Percentiles rank a stretch among this genome's conserved stretches.
Evolutionary conservation across 2,113 vertebrate species (phyloP).

Genomic region (Xenopus tropicalis): DNA sequence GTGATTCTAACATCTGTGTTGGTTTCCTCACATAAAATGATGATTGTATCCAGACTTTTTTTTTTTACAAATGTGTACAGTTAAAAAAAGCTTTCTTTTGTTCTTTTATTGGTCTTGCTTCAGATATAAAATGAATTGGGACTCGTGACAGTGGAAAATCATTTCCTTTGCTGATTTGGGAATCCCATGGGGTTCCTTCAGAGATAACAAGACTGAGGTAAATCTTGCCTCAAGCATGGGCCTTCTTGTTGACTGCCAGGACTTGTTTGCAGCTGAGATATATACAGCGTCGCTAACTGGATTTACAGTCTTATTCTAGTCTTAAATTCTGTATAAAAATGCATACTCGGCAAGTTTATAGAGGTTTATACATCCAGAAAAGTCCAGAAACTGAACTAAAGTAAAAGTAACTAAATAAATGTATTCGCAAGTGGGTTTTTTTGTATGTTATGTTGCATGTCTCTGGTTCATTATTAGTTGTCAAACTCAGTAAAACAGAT

Average conservation of each 20-base stretch:
- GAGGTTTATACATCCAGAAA: no score
- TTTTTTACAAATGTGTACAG: constrained; percentile 13
- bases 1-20: constrained; percentile 21
- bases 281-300: not conserved
- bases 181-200: not conserved
- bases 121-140: constrained; percentile 32
- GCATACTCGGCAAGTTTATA: no score
- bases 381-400: no score
- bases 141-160: constrained; percentile 15
- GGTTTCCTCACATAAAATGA: constrained; percentile 17
- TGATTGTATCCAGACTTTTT: constrained; percentile 21
- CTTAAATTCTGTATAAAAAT: no score
- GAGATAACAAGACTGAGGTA: not conserved
- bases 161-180: constrained; percentile 14
- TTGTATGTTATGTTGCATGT: no score
- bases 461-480: no score
- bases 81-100: constrained; percentile 16
- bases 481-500: no score
- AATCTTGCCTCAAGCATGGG: not conserved
- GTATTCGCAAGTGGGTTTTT: no score
- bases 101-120: constrained; percentile 33
- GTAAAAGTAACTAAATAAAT: no score
- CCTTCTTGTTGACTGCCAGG: not conserved
- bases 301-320: no score
- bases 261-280: not conserved